phyloP scores from a whole-genome alignment of 2,888 invertebrate species.

The Eremobia ochroleuca region DNA sequence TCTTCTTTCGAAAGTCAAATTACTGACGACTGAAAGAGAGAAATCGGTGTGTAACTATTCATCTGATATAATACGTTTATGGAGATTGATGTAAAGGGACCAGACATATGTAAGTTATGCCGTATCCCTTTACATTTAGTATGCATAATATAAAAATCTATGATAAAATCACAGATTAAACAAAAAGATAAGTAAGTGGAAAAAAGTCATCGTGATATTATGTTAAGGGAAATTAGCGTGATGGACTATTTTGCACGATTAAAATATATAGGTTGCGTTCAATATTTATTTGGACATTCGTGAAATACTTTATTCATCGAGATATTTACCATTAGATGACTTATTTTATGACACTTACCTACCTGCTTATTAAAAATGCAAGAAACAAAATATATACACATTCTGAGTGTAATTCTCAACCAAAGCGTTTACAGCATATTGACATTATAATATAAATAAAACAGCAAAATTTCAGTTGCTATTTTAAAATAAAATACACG shows the following conservation, averaged over 20 bases:
- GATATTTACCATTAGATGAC: background rate
- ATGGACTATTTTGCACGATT: no score
- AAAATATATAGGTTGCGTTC: background rate
- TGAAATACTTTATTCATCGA: background rate
- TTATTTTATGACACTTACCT: background rate
- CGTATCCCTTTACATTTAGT: no score
- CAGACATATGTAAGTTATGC: no score
- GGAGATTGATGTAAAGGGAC: no score
- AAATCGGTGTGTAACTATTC: no score
- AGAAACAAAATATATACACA: background rate
- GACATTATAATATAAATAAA: background rate
- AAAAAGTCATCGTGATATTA: no score
- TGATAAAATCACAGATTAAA: background rate
- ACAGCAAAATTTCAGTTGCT: background rate
- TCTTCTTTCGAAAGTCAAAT: no score
- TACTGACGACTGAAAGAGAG: no score
- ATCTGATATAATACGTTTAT: no score
- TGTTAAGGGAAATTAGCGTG: no score
- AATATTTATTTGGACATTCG: background rate
- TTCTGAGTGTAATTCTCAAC: background rate
- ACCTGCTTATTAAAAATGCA: background rate
- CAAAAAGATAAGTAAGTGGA: background rate
- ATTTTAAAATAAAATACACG: constrained; percentile 10
- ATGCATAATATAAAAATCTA: background rate
- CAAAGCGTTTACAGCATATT: background rate